Conservation (phyloP, 64 coral and sea anemone species). For the Trachythela sp. region DNA sequence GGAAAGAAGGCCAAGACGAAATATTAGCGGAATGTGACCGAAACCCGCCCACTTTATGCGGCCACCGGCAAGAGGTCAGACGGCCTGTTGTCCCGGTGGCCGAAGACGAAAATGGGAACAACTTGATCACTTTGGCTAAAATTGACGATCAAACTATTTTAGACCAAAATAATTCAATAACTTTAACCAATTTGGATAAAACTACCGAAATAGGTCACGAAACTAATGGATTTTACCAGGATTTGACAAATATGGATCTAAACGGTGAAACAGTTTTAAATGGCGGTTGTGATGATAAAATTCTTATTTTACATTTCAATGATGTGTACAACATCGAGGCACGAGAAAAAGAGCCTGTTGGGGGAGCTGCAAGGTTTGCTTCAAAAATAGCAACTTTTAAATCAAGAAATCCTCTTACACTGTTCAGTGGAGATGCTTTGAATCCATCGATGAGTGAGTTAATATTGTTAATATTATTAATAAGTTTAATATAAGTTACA, state of each 20-base stretch:
- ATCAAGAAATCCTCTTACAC: constrained; percentile 66
- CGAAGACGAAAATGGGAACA: neutral
- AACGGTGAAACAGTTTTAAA: neutral
- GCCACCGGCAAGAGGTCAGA: neutral
- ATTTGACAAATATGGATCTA: neutral
- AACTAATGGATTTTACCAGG: neutral
- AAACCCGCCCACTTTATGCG: neutral
- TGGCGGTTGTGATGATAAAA: neutral
- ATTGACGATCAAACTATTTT: neutral
- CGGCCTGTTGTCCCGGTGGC: neutral
- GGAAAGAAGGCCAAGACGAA: neutral
- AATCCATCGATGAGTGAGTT: constrained; percentile 99
- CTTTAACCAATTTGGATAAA: constrained; percentile 5
- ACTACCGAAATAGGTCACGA: neutral
- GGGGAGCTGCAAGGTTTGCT: constrained; percentile 86
- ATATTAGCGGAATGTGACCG: neutral
- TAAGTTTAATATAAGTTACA: neutral
- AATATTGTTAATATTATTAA: neutral
- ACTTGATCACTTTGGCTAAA: neutral
- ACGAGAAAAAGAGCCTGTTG: constrained; percentile 88
- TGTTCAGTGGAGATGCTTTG: constrained; percentile 90
- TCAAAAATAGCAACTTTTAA: constrained; percentile 74
- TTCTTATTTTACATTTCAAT: constrained; percentile 85
- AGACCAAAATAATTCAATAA: neutral
- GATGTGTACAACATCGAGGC: constrained; percentile 99